A percentile compares a stretch with the other conserved stretches of the same genome.
These are phyloP conservation scores for Rhodinocichla rosea DNA, from an alignment of 2,113 vertebrate species.

Conservation along the genomic window DNA sequence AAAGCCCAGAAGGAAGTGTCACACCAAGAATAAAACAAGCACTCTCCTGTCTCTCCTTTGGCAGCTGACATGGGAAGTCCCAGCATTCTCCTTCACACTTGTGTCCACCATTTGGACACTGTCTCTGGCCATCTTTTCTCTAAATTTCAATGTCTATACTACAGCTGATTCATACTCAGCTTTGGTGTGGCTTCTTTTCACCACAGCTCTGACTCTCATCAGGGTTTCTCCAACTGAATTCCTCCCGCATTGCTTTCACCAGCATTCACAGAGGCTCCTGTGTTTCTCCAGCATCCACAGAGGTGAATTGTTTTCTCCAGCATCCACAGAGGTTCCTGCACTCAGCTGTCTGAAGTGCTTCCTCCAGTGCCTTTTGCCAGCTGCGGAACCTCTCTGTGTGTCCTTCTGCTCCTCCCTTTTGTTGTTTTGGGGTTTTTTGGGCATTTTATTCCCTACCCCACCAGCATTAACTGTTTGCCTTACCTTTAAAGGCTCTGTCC, in stretches of 20 bases:
- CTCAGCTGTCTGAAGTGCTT: not conserved
- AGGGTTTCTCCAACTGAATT: not conserved
- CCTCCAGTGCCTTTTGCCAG: not conserved
- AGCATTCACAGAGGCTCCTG: not conserved
- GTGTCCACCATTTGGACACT: not conserved
- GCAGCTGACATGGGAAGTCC: not conserved
- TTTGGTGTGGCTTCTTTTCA: not conserved
- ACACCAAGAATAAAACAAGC: not conserved
- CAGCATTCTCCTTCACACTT: not conserved
- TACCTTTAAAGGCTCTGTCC: not conserved
- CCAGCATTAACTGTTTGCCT: not conserved
- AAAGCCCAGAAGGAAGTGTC: not conserved
- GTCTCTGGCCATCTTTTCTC: not conserved
- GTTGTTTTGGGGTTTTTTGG: not conserved
- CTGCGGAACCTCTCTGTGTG: not conserved
- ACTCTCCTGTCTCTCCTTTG: not conserved
- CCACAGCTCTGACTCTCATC: rapidly evolving
- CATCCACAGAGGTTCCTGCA: not conserved
- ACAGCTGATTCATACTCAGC: not conserved
- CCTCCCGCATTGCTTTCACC: rapidly evolving
- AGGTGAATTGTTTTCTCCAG: not conserved
- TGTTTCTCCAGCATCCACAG: not conserved
- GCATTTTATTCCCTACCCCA: not conserved
- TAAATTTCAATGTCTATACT: not conserved
- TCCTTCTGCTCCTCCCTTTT: not conserved